Conservation (phyloP, 2,113 vertebrate species). For the Cranoglanis bouderius region DNA sequence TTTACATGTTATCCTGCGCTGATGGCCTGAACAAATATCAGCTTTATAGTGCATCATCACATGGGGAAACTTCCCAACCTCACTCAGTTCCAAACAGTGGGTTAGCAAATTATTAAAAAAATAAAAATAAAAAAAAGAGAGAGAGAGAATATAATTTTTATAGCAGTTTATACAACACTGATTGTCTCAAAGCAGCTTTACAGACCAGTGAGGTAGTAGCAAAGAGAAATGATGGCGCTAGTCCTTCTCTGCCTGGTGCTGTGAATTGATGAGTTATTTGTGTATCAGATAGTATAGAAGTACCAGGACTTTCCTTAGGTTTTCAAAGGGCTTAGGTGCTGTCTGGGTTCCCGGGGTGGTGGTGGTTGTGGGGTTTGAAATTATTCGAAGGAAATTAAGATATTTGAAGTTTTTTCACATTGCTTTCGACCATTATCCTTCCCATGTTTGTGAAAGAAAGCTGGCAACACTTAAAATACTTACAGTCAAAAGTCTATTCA, state of each 20-base stretch:
- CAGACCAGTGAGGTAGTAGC: not conserved
- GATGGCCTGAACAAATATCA: not conserved
- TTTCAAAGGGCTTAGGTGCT: too few species aligned
- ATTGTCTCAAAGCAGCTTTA: conserved; percentile 23
- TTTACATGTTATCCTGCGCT: not conserved
- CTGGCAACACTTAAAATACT: too few species aligned
- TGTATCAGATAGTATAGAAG: not conserved
- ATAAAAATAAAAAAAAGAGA: not conserved
- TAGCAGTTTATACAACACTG: not conserved
- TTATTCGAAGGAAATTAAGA: too few species aligned
- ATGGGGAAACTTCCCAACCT: not conserved
- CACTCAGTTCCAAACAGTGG: too few species aligned
- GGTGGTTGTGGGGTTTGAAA: too few species aligned
- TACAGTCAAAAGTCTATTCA: too few species aligned
- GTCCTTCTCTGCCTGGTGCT: not conserved
- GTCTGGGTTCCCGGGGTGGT: too few species aligned
- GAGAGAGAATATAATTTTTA: conserved; percentile 13
- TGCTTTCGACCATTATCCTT: too few species aligned
- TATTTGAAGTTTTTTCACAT: too few species aligned
- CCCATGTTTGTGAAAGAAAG: too few species aligned
- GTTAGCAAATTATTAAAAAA: not conserved
- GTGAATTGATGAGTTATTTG: not conserved
- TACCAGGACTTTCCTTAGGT: too few species aligned
- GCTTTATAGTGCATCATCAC: conserved; percentile 1
- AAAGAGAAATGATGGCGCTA: not conserved